Evolutionary conservation across 2,888 invertebrate species (phyloP), one percentile per base, ranked within the genome.

Genomic region (Aleiodes testaceus): DNA sequence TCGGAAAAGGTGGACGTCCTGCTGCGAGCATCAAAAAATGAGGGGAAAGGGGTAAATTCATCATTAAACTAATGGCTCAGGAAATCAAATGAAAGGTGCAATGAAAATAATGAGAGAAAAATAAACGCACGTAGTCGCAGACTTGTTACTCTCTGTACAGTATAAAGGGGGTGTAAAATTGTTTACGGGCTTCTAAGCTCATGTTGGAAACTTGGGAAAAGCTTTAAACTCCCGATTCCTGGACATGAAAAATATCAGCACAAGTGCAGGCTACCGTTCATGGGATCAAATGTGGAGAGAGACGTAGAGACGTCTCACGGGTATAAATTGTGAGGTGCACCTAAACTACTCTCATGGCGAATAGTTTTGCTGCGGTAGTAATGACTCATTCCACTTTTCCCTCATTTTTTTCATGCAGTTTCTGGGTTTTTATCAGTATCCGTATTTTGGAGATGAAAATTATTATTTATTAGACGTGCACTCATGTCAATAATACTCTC

Each of bases 241-340:
- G 55, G 45, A 45, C 26, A 67, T 67, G 67, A 67, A 67, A 59
- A 59, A 67, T 67, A 45, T 44, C 55, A 47, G 55, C 45, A 67
- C 49, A 49, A 50, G 66, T 66, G 50, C 50, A 66, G 26, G 36
- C 59, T 6, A 16, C 14, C 55, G 30, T 26, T 30, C 30, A 30
- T 11, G 9, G 36, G 36, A 36, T 26, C 59, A 18, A 42, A 42
- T 59, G 36, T 11, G 16, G 36, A 11, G 36, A 6, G 18, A 59
- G 59, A 30, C 30, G 53, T 11, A 42, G 59, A 59, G 16, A 16
- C 36, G 42, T 42, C 59, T 59, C 59, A 36, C 18, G 59, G 9
- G 66, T 44, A 70, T 70, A 71, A 71, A 71, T 66, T 66, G 66
- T 71, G 61, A 71, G 66, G 61, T 61, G 44, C 16, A 61, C 50